These are phyloP conservation scores for Garra rufa DNA, from an alignment of 2,113 vertebrate genomes.

Conservation along the genomic window DNA sequence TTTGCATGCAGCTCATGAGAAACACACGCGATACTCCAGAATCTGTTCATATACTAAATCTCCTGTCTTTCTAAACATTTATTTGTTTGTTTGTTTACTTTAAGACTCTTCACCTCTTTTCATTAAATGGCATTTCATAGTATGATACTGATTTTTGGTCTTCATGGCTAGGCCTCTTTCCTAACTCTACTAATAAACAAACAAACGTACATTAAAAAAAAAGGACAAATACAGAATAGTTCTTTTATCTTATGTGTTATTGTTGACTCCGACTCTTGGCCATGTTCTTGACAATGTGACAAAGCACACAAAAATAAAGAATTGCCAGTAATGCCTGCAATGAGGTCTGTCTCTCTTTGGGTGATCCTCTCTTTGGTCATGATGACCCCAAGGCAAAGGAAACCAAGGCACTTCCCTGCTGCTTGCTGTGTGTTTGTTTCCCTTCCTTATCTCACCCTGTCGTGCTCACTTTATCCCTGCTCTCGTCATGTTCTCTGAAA, in stretches of 20 bases:
- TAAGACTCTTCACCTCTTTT: background rate
- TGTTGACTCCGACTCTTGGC: background rate
- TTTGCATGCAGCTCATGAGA: background rate
- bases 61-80: background rate
- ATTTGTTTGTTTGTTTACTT: background rate
- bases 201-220: too few relatives aligned
- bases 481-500: slow-evolving; percentile 64
- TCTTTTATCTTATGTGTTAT: background rate
- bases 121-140: background rate
- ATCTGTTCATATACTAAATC: background rate
- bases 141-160: too few relatives aligned
- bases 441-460: slow-evolving; percentile 52
- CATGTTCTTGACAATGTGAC: background rate
- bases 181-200: too few relatives aligned
- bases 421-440: slow-evolving; percentile 49
- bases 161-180: too few relatives aligned
- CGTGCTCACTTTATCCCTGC: slow-evolving; percentile 42
- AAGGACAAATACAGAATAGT: too few relatives aligned
- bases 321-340: background rate
- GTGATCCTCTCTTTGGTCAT: background rate
- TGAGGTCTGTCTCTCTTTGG: background rate
- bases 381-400: slow-evolving; percentile 24
- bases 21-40: background rate
- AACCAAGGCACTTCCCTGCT: slow-evolving; percentile 48
- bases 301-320: background rate